Conservation (phyloP, 2,113 vertebrate genomes). For the Fregata magnificens region DNA sequence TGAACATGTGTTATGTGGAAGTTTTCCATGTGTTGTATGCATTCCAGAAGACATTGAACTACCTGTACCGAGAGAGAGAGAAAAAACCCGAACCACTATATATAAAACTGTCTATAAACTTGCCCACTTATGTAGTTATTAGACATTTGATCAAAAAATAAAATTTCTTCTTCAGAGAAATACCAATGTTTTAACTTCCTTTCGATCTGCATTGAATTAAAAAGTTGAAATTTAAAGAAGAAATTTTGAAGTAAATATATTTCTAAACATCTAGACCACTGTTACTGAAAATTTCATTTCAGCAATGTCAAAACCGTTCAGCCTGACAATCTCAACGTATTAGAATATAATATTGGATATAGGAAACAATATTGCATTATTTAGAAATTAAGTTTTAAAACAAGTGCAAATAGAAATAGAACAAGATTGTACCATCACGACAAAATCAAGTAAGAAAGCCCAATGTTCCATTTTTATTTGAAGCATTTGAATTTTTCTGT, state of each 20-base stretch:
- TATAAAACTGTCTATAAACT: neutral
- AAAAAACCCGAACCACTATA: fast-evolving
- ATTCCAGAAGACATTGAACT: neutral
- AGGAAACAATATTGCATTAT: neutral
- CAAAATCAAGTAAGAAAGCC: neutral
- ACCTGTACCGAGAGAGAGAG: neutral
- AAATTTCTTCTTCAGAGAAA: neutral
- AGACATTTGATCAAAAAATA: neutral
- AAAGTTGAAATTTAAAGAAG: neutral
- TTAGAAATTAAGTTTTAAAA: conserved; percentile 14
- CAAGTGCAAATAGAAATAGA: neutral
- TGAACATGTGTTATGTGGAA: neutral
- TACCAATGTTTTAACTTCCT: neutral
- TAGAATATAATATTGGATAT: neutral
- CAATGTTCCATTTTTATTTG: neutral
- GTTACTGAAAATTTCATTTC: neutral
- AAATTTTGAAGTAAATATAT: neutral
- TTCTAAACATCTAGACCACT: neutral
- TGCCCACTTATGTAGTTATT: neutral
- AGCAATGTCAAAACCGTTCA: neutral
- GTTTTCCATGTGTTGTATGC: neutral
- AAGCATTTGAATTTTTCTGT: conserved; percentile 5
- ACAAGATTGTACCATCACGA: neutral
- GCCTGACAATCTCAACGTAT: neutral
- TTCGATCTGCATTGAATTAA: neutral